These are phyloP conservation scores for Chaetops frenatus DNA, from an alignment of 2,113 vertebrate species.

Conservation along the genomic window DNA sequence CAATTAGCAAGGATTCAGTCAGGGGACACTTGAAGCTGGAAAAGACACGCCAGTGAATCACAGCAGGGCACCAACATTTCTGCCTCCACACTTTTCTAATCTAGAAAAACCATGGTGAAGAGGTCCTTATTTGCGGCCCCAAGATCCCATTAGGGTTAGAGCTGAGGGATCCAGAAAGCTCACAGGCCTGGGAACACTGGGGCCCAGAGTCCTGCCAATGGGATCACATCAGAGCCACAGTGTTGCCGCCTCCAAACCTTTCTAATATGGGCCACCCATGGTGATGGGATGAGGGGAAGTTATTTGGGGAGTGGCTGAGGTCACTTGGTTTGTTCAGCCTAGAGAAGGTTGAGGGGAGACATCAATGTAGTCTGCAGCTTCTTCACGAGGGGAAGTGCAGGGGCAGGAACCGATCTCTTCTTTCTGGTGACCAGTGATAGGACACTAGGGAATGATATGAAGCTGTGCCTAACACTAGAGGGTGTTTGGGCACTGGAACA, in stretches of 20 bases:
- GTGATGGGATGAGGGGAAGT: background rate
- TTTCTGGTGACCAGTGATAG: background rate
- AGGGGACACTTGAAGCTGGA: background rate
- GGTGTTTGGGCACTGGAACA: background rate
- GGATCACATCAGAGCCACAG: background rate
- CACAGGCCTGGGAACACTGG: fast-evolving
- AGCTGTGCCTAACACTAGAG: background rate
- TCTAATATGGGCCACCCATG: background rate
- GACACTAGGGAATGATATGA: background rate
- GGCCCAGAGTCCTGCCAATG: background rate
- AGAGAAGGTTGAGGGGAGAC: background rate
- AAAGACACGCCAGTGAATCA: background rate
- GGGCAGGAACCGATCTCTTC: background rate
- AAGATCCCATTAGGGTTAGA: background rate
- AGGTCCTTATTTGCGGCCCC: background rate
- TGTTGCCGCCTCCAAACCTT: background rate
- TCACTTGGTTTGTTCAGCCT: background rate
- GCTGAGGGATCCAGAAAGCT: background rate
- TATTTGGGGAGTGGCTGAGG: background rate
- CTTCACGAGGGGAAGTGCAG: background rate
- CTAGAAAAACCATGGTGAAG: background rate
- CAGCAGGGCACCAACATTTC: background rate
- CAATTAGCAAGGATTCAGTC: background rate
- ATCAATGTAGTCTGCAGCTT: background rate
- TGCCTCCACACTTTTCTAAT: background rate